Percentiles rank a stretch among this genome's conserved stretches.
Evolutionary conservation across 92 coral and sea anemone species (phyloP).

Genomic region (Bergia sp.): DNA sequence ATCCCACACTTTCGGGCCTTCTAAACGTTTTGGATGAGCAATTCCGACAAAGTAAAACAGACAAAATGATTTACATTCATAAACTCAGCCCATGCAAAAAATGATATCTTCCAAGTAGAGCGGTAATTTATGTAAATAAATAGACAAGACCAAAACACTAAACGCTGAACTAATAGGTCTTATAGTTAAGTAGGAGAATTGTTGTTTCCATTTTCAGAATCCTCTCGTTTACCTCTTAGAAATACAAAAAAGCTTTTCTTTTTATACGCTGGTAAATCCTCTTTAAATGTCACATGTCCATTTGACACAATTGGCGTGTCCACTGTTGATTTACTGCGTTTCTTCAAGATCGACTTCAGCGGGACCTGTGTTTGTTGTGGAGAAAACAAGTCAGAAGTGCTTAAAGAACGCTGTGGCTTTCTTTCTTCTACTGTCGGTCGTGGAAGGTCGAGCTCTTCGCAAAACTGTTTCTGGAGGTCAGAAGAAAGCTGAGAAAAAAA

Average conservation of each 20-base stretch:
- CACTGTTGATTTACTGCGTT: slow-evolving; percentile 28
- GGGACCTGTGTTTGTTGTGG: not conserved
- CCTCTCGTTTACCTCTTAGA: not conserved
- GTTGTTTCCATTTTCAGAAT: not conserved
- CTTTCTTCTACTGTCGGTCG: not conserved
- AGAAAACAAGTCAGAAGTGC: slow-evolving; percentile 27
- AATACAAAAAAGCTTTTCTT: slow-evolving; percentile 26
- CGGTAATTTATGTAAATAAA: not conserved
- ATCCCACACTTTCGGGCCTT: no score
- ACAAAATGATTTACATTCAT: no score
- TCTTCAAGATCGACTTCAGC: slow-evolving; percentile 33
- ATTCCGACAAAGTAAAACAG: no score
- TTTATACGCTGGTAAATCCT: slow-evolving; percentile 6
- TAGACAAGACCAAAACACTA: not conserved
- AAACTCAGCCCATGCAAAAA: no score
- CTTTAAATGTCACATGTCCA: slow-evolving; percentile 34
- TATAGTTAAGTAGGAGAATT: not conserved
- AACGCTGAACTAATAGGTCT: not conserved
- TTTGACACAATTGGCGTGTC: slow-evolving; percentile 29
- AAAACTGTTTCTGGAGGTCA: slow-evolving; percentile 36
- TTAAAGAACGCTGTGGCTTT: slow-evolving; percentile 18
- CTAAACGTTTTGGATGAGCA: no score
- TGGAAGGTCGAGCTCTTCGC: slow-evolving; percentile 29
- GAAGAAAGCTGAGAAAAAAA: slow-evolving; percentile 29
- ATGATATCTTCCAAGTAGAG: not conserved